Base-by-base conservation (phyloP, 2,888 invertebrate species). In the Neocrepidodera transversa region DNA sequence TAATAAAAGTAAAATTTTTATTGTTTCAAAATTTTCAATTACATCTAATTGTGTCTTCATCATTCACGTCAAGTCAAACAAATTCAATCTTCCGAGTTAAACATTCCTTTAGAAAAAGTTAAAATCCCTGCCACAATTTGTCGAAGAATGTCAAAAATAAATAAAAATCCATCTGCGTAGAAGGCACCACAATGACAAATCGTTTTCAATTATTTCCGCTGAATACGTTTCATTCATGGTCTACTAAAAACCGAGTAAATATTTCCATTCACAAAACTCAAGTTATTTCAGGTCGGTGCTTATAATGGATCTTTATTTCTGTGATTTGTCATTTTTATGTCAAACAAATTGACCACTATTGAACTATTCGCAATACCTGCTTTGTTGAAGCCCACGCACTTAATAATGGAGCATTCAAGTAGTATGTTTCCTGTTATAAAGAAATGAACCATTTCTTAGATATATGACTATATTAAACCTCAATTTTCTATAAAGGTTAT, bases 251-350 rank as follows among this genome's bases (percentile, higher is more conserved):
- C 53, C 68, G 67, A 66, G 70, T 70, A 68, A 73, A 73, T 70
- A 70, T 64, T 57, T 63, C 67, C 71, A 71, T 72, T 73, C 67
- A 71, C 40, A 20, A 63, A 45, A 56, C 56, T 64, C 56, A 56
- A 64, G 67, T 55, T 65, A 63, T 63, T 67, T 67, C 60, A 59
- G 62, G 45, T 55, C 53, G 57, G 35, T 61, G 60, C 30, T 13
- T 28, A 65, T 65, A 63, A 68, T 63, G 62, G 64, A 51, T 35
- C 53, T 62, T 57, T 64, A 69, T 66, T 69, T 66, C 68, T 60
- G 54, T 63, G 68, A 71, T 73, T 73, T 72, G 72, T 71, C 71
- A 71, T 70, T 72, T 71, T 69, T 62, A 68, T 73, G 73, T 73
- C 73, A 73, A 73, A 72, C 71, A 73, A 70, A 71, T 71, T 68